These are phyloP conservation scores for Andrena marginata DNA, from an alignment of 2,888 invertebrate genomes.

Conservation along the genomic window DNA sequence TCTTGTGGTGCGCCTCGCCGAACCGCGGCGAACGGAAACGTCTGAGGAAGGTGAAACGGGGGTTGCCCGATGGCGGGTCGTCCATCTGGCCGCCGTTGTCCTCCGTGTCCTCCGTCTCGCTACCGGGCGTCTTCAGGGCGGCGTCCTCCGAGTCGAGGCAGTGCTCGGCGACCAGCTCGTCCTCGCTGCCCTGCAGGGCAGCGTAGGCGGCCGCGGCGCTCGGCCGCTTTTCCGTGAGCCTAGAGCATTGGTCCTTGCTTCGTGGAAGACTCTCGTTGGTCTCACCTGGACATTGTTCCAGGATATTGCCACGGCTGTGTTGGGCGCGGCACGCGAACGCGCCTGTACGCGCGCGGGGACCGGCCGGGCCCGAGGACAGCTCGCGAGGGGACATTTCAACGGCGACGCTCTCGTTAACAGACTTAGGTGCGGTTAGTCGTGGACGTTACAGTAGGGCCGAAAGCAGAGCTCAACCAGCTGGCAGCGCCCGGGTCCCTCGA, in stretches of 20 bases:
- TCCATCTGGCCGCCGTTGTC: conserved; percentile 83
- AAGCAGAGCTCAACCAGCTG: too few relatives aligned
- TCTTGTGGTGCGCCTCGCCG: conserved; percentile 87
- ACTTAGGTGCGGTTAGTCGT: too few relatives aligned
- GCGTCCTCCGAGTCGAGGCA: conserved; percentile 76
- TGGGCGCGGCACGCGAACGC: background rate
- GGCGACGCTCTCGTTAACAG: too few relatives aligned
- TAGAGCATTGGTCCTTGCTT: conserved; percentile 77
- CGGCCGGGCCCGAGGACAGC: too few relatives aligned
- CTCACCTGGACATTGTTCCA: conserved; percentile 75
- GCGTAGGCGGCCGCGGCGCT: conserved; percentile 83
- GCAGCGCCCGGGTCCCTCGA: too few relatives aligned
- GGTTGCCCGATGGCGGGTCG: conserved; percentile 63
- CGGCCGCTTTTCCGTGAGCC: conserved; percentile 79
- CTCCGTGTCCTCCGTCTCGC: conserved; percentile 85
- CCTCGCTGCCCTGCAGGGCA: conserved; percentile 84
- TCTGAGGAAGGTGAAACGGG: conserved; percentile 86
- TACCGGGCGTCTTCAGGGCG: conserved; percentile 81
- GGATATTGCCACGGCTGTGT: conserved; percentile 40
- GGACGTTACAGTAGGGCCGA: too few relatives aligned
- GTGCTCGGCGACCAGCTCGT: conserved; percentile 81
- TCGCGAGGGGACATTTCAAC: too few relatives aligned
- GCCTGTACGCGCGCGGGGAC: too few relatives aligned
- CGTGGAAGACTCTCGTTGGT: conserved; percentile 80
- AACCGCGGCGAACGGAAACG: conserved; percentile 85